Evolutionary conservation across 92 coral and sea anemone species (phyloP), one percentile per base, ranked within the genome.

Genomic region (Zoanthus gigantus): DNA sequence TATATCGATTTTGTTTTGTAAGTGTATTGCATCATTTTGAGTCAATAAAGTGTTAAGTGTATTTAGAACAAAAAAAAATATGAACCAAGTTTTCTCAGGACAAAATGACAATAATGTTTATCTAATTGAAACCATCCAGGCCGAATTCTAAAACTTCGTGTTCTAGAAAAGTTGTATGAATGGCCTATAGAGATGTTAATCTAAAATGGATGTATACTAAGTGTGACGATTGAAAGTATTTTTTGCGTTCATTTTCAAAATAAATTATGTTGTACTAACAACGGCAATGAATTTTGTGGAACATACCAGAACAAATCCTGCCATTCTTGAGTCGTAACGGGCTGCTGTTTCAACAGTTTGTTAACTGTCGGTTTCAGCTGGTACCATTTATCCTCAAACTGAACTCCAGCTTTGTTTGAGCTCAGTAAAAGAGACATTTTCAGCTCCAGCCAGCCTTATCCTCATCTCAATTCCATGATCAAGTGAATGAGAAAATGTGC

Each of bases 321-420:
- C 99, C 99, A 97, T 74, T 97, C 99, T 17, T 92, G 93, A n/a
- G 96, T 95, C 15, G 94, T 88, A 18, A 97, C 99, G 4, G 96
- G 92, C 73, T 97, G 88, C 77, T 97, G 99, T 61, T 97, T 94
- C 73, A 97, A 88, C 28, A 97, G 90, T 80, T 97, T 97, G 76
- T 93, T 93, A n/a, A 97, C 99, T 86, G 98, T 94, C 34, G 98
- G 98, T 77, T 94, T 92, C 57, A 97, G 79, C 78, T 89, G 95
- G 81, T 93, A 97, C 99, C 99, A 97, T 95, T 95, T 97, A 71
- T 92, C 98, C 74, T 92, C 97, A 83, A 97, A 97, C 88, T 97
- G 98, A 37, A 90, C 92, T 52, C 92, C 94, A 66, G 98, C 90
- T 85, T 90, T 93, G 82, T 88, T 95, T 29, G 94, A 63, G 86